phyloP scores from a whole-genome alignment of 2,888 invertebrate genomes.

The Nemoura dubitans region DNA sequence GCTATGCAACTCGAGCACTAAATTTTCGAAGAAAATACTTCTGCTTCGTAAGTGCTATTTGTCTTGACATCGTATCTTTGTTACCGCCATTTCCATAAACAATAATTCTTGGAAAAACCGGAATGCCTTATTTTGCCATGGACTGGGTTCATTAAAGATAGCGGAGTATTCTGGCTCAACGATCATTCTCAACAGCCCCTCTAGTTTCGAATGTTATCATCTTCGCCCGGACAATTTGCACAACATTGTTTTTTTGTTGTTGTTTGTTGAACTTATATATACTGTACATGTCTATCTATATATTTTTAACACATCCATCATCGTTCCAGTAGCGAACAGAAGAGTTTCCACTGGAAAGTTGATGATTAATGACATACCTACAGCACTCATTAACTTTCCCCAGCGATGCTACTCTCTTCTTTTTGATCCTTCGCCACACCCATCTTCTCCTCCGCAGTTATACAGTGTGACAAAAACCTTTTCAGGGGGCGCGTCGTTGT shows the following conservation, averaged over 20 bases:
- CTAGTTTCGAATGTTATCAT: not conserved
- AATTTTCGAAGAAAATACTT: not conserved
- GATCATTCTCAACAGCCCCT: not conserved
- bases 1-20: not conserved
- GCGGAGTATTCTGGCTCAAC: not conserved
- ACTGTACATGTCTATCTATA: no score
- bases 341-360: not conserved
- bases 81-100: not conserved
- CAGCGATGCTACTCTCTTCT: not conserved
- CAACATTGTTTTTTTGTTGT: not conserved
- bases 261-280: not conserved
- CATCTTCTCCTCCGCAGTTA: not conserved
- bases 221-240: conserved; percentile 17
- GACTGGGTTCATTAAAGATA: not conserved
- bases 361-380: conserved; percentile 26
- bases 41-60: not conserved
- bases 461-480: conserved; percentile 2
- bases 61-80: not conserved
- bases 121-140: not conserved
- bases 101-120: not conserved
- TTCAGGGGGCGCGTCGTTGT: not conserved
- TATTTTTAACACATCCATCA: conserved; percentile 24
- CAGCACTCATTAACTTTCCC: conserved; percentile 20
- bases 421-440: not conserved
- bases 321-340: not conserved